These are phyloP conservation scores for Paratilapia polleni DNA, from an alignment of 2,113 vertebrate genomes.

Conservation along the genomic window DNA sequence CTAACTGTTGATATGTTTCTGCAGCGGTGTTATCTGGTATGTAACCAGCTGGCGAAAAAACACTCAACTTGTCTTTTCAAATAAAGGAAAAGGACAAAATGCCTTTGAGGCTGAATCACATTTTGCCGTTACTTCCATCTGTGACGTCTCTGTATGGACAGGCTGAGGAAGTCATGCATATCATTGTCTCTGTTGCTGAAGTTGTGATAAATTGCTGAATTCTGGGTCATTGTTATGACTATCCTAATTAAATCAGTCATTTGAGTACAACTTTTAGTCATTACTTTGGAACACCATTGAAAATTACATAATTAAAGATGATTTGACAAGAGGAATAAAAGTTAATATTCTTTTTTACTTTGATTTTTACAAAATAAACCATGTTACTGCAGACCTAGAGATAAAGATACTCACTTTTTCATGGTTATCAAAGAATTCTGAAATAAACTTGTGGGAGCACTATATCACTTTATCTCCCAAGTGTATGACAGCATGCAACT, in stretches of 20 bases:
- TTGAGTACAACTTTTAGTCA: background rate
- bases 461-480: background rate
- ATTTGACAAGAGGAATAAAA: background rate
- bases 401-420: background rate
- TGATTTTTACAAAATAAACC: background rate
- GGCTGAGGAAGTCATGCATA: background rate
- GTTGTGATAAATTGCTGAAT: slow-evolving; percentile 32
- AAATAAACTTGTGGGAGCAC: background rate
- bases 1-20: slow-evolving; percentile 25
- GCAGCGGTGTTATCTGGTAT: slow-evolving; percentile 20
- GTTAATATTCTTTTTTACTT: background rate
- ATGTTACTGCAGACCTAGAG: background rate
- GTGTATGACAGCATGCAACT: background rate
- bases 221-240: slow-evolving; percentile 3
- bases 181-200: slow-evolving; percentile 11
- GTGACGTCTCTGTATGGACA: background rate
- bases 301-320: background rate
- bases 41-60: slow-evolving; percentile 29
- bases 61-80: slow-evolving; percentile 3
- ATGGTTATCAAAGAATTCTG: background rate
- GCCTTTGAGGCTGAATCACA: slow-evolving; percentile 20
- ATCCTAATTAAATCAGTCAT: slow-evolving; percentile 15
- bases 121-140: slow-evolving; percentile 24
- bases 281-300: background rate
- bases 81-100: slow-evolving; percentile 34